phyloP scores from a whole-genome alignment of 2,113 vertebrate genomes.

The Prunella himalayana region DNA sequence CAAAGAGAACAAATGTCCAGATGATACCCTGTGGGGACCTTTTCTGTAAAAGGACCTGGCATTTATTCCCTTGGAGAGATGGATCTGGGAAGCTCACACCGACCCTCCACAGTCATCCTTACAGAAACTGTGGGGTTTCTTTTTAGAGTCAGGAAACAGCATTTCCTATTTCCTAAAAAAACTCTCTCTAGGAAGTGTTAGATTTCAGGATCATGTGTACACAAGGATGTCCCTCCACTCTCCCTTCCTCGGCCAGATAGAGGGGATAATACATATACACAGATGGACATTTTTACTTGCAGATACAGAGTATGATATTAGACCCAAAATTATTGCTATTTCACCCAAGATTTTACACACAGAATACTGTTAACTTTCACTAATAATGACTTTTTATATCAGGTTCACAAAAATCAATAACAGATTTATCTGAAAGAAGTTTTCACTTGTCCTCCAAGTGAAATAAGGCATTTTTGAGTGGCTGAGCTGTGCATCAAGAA shows the following conservation, averaged over 20 bases:
- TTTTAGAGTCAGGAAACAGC: neutral
- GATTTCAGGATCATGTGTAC: neutral
- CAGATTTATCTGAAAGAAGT: neutral
- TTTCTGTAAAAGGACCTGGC: neutral
- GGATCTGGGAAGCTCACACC: neutral
- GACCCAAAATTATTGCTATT: neutral
- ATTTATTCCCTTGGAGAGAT: neutral
- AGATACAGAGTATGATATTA: neutral
- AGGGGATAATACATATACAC: neutral
- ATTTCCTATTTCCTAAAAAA: neutral
- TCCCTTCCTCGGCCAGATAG: neutral
- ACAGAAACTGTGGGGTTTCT: neutral
- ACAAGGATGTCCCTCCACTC: neutral
- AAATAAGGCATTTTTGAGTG: neutral
- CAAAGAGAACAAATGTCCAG: neutral
- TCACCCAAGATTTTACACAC: neutral
- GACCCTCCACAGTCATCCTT: neutral
- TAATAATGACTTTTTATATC: neutral
- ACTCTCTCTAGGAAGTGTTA: neutral
- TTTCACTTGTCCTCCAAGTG: neutral
- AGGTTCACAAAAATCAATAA: neutral
- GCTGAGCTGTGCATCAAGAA: constrained; percentile 59
- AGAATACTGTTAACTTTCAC: neutral
- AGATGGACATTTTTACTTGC: neutral
- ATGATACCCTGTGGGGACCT: neutral